A percentile compares a stretch with the other conserved stretches of the same genome.
These are phyloP conservation scores for Crax fasciolata DNA, from an alignment of 2,797 vertebrate genomes.

Conservation along the genomic window DNA sequence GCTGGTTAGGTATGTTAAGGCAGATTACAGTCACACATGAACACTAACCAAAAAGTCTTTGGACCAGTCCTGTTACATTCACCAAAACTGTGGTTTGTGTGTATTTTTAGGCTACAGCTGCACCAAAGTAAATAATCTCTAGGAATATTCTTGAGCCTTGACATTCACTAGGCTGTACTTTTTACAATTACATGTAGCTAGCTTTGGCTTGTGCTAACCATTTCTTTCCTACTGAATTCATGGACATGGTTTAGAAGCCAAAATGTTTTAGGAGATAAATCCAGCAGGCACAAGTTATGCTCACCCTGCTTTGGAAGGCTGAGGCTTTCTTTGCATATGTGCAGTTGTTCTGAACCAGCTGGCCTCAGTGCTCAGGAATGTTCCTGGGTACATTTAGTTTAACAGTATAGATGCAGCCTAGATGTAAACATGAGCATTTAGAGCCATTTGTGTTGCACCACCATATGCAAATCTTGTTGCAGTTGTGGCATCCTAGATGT, in stretches of 20 bases:
- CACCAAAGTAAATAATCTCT: neutral
- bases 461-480: too few relatives aligned
- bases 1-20: neutral
- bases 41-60: neutral
- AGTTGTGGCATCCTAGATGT: neutral
- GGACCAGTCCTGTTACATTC: neutral
- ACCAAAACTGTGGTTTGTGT: neutral
- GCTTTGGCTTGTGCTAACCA: neutral
- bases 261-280: neutral
- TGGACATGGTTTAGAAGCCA: neutral
- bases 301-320: neutral
- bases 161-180: neutral
- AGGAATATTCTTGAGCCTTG: neutral
- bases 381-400: neutral
- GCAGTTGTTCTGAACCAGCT: rapidly evolving
- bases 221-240: neutral
- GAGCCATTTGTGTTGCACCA: too few relatives aligned
- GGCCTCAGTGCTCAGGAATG: neutral
- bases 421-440: neutral
- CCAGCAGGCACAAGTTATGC: neutral
- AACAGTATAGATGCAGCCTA: neutral
- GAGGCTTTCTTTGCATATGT: neutral
- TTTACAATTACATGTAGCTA: neutral
- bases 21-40: neutral
- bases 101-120: neutral